These are phyloP conservation scores for Pocota personata DNA, from an alignment of 2,888 invertebrate species.

Conservation along the genomic window DNA sequence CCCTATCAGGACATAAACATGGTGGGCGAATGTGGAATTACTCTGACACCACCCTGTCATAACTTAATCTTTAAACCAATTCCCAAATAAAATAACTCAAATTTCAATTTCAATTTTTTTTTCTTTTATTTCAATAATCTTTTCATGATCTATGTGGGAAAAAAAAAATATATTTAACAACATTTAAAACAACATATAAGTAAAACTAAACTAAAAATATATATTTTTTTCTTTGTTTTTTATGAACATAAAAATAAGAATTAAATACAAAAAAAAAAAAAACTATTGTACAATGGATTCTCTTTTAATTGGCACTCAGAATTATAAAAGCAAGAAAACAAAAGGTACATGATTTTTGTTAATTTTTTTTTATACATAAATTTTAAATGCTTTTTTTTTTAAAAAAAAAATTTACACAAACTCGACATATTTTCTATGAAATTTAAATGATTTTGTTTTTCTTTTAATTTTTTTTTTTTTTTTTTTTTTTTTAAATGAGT, in stretches of 20 bases:
- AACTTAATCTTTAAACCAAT: constrained; percentile 78
- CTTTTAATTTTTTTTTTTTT: constrained; percentile 44
- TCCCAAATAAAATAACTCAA: constrained; percentile 29
- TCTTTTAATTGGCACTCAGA: constrained; percentile 68
- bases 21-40: constrained; percentile 89
- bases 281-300: constrained; percentile 57
- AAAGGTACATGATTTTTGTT: constrained; percentile 68
- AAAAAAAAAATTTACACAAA: constrained; percentile 2
- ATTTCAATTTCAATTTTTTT: constrained; percentile 42
- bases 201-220: constrained; percentile 32
- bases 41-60: constrained; percentile 87
- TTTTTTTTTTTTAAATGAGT: constrained; percentile 51
- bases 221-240: constrained; percentile 8
- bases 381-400: constrained; percentile 7
- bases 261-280: constrained; percentile 46
- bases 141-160: constrained; percentile 9
- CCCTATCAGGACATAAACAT: constrained; percentile 84
- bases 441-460: constrained; percentile 39
- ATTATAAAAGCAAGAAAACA: constrained; percentile 58
- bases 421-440: constrained; percentile 34
- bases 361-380: constrained; percentile 24
- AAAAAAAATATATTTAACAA: constrained; percentile 65
- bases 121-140: constrained; percentile 63
- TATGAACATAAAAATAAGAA: constrained; percentile 51
- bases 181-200: constrained; percentile 56